These are phyloP conservation scores for Sepioteuthis lessoniana DNA, from an alignment of 2,888 invertebrate genomes.

Conservation along the genomic window DNA sequence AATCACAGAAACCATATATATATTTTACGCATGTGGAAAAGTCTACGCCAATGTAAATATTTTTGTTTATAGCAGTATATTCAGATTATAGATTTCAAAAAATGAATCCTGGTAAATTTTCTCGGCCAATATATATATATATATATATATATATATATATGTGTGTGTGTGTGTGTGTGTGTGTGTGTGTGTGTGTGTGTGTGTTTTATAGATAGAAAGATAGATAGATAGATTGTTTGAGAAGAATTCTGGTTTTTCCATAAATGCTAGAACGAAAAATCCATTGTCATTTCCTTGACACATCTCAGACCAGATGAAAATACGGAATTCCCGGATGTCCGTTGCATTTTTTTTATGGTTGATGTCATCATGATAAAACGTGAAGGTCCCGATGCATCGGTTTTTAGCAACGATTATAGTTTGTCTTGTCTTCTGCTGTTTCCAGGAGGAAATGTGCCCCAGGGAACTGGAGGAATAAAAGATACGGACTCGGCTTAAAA, in stretches of 20 bases:
- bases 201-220: too few species aligned
- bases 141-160: too few species aligned
- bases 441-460: not conserved
- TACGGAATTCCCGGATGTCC: slow-evolving; percentile 3
- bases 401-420: not conserved
- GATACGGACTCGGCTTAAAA: not conserved
- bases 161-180: too few species aligned
- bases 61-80: too few species aligned
- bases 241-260: not conserved
- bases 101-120: too few species aligned
- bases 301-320: not conserved
- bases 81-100: too few species aligned
- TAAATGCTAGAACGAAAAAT: not conserved
- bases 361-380: not conserved
- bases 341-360: not conserved
- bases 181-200: too few species aligned
- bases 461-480: not conserved
- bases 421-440: not conserved
- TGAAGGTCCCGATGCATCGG: not conserved
- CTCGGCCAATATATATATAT: too few species aligned
- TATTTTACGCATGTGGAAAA: too few species aligned
- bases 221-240: too few species aligned
- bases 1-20: too few species aligned
- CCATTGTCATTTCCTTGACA: not conserved
- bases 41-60: too few species aligned